Base-by-base conservation (phyloP, 2,797 vertebrate genomes). In the Sciurus carolinensis region DNA sequence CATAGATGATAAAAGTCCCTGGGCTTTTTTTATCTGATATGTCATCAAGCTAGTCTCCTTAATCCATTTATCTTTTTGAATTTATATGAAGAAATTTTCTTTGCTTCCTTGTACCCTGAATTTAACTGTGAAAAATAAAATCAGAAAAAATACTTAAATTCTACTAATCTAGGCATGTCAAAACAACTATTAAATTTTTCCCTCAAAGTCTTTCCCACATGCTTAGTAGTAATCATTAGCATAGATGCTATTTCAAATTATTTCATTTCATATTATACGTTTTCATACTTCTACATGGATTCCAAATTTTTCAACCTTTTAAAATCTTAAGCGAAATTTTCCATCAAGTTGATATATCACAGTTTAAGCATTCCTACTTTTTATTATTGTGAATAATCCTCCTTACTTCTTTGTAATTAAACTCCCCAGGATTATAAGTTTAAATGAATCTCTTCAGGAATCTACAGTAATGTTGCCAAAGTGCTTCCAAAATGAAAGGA, bases 251-350 rank as follows among this genome's bases (percentile, higher is more conserved):
- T 82, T 71, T 90, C 72, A 59, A 76, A 80, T 44, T 59, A 75
- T 59, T 83, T 89, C 39, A 87, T 72, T 95, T 95, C 57, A 73
- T 2, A 64, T 54, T 62, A 67, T 57, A 15, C 59, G 12, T 86
- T 93, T 94, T 10, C 36, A 79, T 82, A 79, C 82, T 93, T 96
- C 54, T 84, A 72, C 8, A 30, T 44, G 9, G 28, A 83, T 52
- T 77, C 18, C 26, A 94, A 92, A 62, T 13, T 86, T 86, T 79
- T 83, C 52, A 72, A 73, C 11, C 47, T 82, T 75, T 69, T 47
- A 73, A 95, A 93, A 85, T 87, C 44, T 47, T 86, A 24, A 88
- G 30, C 30, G 77, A 71, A 92, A 85, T 15, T 64, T 95, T n/a
- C 64, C 47, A 75, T 79, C 36, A 66, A 52, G 17, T 77, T 66